Conservation (phyloP, 2,888 invertebrate species). For the Linnaemya vulpina region DNA sequence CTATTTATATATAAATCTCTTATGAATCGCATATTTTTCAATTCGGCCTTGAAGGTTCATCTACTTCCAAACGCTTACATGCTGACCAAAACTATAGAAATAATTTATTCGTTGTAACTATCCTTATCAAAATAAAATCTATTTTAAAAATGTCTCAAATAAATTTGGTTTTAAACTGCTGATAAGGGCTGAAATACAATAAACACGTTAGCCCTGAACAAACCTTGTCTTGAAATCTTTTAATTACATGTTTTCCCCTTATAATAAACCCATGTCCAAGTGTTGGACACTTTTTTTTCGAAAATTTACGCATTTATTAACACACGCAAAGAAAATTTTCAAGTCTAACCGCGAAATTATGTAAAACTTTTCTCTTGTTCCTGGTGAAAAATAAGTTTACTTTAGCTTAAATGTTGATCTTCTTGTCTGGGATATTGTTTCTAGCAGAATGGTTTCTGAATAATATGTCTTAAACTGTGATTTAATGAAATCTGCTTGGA, state of each 20-base stretch:
- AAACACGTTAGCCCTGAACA: neutral
- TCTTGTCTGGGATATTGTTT: too few species aligned
- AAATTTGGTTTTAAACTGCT: constrained; percentile 11
- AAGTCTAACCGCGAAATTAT: neutral
- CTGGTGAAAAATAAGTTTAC: too few species aligned
- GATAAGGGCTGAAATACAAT: constrained; percentile 29
- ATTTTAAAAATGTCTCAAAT: neutral
- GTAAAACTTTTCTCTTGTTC: too few species aligned
- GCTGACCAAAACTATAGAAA: neutral
- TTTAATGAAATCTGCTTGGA: too few species aligned
- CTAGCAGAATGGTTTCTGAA: too few species aligned
- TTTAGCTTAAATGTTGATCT: too few species aligned
- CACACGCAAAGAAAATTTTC: constrained; percentile 11
- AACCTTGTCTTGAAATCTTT: constrained; percentile 9
- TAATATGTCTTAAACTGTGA: too few species aligned
- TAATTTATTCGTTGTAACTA: neutral
- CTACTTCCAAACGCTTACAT: too few species aligned
- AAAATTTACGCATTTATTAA: constrained; percentile 8
- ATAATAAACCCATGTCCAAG: constrained; percentile 4
- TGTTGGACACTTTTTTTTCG: constrained; percentile 8
- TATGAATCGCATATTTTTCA: too few species aligned
- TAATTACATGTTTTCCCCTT: neutral
- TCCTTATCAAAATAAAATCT: too few species aligned
- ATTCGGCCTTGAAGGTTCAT: too few species aligned
- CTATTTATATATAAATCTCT: too few species aligned